Percentiles rank a stretch among this genome's conserved stretches.
phyloP scores from a whole-genome alignment of 1,140 invertebrate genomes.

The Zeugodacus cucurbitae region DNA sequence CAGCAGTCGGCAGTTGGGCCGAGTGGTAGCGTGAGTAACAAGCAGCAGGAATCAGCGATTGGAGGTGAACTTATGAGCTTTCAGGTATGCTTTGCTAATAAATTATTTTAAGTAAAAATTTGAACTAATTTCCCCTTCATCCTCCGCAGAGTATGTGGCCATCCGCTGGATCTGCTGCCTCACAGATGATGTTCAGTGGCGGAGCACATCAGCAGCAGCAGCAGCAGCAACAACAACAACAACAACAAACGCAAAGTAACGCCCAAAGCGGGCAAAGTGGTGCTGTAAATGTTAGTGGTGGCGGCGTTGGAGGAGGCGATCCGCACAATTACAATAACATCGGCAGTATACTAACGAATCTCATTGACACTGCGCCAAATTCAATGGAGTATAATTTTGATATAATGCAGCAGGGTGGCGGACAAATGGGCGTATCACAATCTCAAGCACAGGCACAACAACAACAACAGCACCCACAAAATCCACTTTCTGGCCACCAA shows the following conservation, averaged over 20 bases:
- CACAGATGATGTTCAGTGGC: slow-evolving; percentile 31
- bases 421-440: slow-evolving; percentile 41
- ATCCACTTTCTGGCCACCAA: slow-evolving; percentile 20
- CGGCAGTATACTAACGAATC: slow-evolving; percentile 65
- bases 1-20: slow-evolving; percentile 1
- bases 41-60: slow-evolving; percentile 50
- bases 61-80: slow-evolving; percentile 58
- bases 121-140: background rate
- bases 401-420: slow-evolving; percentile 51
- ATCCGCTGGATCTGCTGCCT: slow-evolving; percentile 38
- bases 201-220: slow-evolving; percentile 44
- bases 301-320: slow-evolving; percentile 46
- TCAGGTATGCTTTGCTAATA: slow-evolving; percentile 47
- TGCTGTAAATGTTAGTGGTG: background rate
- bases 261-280: background rate
- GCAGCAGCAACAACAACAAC: slow-evolving; percentile 51
- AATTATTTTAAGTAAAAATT: background rate
- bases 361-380: slow-evolving; percentile 61
- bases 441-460: slow-evolving; percentile 45
- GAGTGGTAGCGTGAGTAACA: background rate
- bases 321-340: slow-evolving; percentile 64
- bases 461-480: slow-evolving; percentile 43
- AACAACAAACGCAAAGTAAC: slow-evolving; percentile 50
- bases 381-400: slow-evolving; percentile 64
- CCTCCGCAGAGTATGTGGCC: slow-evolving; percentile 55